Evolutionary conservation across 2,113 vertebrate species (phyloP).

Genomic region (Ramphastos sulfuratus): DNA sequence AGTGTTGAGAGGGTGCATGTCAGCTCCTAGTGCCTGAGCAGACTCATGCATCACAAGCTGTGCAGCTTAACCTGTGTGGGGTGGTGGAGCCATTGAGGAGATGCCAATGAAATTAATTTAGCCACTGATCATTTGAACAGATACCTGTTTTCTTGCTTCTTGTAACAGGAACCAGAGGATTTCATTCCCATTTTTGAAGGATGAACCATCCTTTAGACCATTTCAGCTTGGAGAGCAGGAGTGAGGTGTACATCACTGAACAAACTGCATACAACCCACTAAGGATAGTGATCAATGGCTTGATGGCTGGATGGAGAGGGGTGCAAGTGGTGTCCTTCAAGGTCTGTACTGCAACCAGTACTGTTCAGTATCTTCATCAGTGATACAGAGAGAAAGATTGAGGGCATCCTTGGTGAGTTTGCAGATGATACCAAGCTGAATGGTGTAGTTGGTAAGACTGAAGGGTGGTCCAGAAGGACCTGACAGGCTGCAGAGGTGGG

Average conservation of each 20-base stretch:
- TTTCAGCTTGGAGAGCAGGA: not conserved
- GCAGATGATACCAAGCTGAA: too few species aligned
- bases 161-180: not conserved
- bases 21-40: not conserved
- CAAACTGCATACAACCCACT: too few species aligned
- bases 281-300: too few species aligned
- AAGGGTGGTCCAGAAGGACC: too few species aligned
- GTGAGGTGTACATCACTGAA: not conserved
- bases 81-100: not conserved
- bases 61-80: not conserved
- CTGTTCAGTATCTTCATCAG: too few species aligned
- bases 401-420: too few species aligned
- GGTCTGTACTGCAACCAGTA: too few species aligned
- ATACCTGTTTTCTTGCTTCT: accelerated
- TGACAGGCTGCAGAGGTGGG: too few species aligned
- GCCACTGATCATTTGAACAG: not conserved
- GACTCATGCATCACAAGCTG: accelerated
- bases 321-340: too few species aligned
- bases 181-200: not conserved
- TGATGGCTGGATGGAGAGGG: too few species aligned
- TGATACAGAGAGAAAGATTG: too few species aligned
- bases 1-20: not conserved
- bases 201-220: not conserved
- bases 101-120: not conserved
- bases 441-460: too few species aligned